Percentiles rank a stretch among this genome's conserved stretches.
Evolutionary conservation across 2,797 vertebrate genomes (phyloP).

Genomic region (Apogon talboti): DNA sequence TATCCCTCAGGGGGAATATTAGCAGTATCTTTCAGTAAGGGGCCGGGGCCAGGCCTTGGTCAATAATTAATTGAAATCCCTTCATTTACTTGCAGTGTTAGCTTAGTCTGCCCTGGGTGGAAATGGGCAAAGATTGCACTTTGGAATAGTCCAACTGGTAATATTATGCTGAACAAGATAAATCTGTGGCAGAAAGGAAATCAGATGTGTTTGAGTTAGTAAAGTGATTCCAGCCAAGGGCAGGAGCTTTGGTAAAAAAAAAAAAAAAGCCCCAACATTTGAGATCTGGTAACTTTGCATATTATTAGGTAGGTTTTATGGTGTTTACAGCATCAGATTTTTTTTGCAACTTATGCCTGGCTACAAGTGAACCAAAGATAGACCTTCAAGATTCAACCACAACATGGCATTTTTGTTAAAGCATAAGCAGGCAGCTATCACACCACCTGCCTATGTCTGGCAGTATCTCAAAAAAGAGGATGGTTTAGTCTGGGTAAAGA

Average conservation of each 20-base stretch:
- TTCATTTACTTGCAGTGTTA: slow-evolving; percentile 69
- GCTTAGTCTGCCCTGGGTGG: slow-evolving; percentile 48
- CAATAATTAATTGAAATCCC: slow-evolving; percentile 79
- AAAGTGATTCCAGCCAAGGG: slow-evolving; percentile 31
- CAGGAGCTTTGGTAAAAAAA: slow-evolving; percentile 8
- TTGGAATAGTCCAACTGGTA: slow-evolving; percentile 35
- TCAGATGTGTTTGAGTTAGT: slow-evolving; percentile 37
- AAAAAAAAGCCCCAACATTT: slow-evolving; percentile 10
- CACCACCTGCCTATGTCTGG: neutral
- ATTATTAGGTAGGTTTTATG: slow-evolving; percentile 4
- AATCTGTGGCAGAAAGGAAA: slow-evolving; percentile 45
- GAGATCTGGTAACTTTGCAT: slow-evolving; percentile 2
- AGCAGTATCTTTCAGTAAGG: slow-evolving; percentile 52
- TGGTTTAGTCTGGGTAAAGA: no score
- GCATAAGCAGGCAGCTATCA: neutral
- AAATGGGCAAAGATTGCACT: slow-evolving; percentile 64
- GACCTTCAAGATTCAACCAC: neutral
- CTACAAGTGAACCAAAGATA: slow-evolving; percentile 2
- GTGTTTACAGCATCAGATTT: neutral
- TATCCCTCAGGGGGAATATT: slow-evolving; percentile 68
- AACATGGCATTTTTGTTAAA: neutral
- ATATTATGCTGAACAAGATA: slow-evolving; percentile 59
- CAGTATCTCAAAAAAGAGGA: no score
- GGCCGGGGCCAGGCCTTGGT: slow-evolving; percentile 53
- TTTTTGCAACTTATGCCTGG: neutral